Base-by-base conservation (phyloP, 2,113 vertebrate species). In the Ancistrus triradiatus region DNA sequence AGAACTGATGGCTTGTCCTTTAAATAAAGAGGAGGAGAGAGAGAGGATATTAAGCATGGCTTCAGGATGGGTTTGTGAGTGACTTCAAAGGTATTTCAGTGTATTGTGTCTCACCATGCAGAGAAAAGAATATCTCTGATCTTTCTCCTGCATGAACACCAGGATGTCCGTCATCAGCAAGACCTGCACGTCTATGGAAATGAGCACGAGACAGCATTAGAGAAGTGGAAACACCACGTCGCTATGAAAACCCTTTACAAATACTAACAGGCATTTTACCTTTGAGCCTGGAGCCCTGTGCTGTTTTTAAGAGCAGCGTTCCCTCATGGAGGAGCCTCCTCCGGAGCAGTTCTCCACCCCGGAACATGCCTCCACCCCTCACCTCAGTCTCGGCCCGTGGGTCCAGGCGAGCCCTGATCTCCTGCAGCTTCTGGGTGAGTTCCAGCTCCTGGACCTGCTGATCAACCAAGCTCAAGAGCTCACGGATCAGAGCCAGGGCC, bases 141-240 rank as follows among this genome's bases (percentile, higher is more conserved):
- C 94, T 83, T 97, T 98, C 72, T 97, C 94, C 71, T 98, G 94
- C 59, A 98, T 89, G 64, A 97, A 92, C 73, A 96, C 87, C 13
- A 98, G 79, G 75, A 92, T 90, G 44, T 98, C 95, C 0, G 93
- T 93, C 91, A 98, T 89, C 72, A 98, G 77, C 78, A 98, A 76
- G 62, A 97, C 90, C 59, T 92, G 91, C 2, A 95, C 84, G 24
- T 98, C 95, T 97, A 83, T 5, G 63, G 14, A 70, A 10, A 79
- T 2, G n/a, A n/a, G n/a, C n/a, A n/a, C n/a, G n/a, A n/a, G n/a
- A n/a, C n/a, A n/a, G n/a, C n/a, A n/a, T n/a, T n/a, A n/a, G n/a
- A n/a, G n/a, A 70, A 42, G 51, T 1, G 59, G 22, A 25, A 33
- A 27, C 9, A 15, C 14, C 6, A 3, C 11, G n/a, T n/a, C 14